Percentiles rank a stretch among this genome's conserved stretches.
Conservation (phyloP, 2,888 invertebrate species). For the Phrixothrix hirtus region DNA sequence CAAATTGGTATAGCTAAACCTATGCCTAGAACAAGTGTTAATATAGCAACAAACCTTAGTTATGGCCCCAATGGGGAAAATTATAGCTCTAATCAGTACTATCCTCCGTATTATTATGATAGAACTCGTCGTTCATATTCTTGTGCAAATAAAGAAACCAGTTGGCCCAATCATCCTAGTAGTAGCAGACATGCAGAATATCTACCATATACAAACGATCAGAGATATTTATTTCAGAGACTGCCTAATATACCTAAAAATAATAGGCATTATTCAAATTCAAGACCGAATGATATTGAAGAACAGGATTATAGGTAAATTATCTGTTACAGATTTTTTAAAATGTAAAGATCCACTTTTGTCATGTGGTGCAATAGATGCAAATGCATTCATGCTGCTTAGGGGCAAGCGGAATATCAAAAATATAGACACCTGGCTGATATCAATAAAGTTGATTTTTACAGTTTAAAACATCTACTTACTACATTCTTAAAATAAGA, state of each 20-base stretch:
- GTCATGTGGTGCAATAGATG: no score
- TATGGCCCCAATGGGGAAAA: slow-evolving; percentile 10
- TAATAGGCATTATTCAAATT: slow-evolving; percentile 15
- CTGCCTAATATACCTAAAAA: slow-evolving; percentile 5
- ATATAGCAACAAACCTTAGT: slow-evolving; percentile 1
- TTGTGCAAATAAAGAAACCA: slow-evolving; percentile 11
- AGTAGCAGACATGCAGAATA: slow-evolving; percentile 14
- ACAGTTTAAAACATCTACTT: no score
- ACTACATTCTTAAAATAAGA: no score
- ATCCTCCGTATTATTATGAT: slow-evolving; percentile 11
- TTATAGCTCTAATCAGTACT: slow-evolving; percentile 14
- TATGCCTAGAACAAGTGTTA: slow-evolving; percentile 11
- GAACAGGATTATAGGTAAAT: slow-evolving; percentile 15
- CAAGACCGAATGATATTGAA: slow-evolving; percentile 9
- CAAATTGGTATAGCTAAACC: slow-evolving; percentile 23
- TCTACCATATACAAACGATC: slow-evolving; percentile 15
- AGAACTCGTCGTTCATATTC: slow-evolving; percentile 13
- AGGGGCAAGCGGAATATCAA: no score
- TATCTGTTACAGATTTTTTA: background rate
- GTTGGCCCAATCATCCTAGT: slow-evolving; percentile 14
- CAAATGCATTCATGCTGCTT: no score
- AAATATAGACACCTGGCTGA: no score
- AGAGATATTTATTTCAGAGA: slow-evolving; percentile 9
- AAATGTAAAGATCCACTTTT: no score
- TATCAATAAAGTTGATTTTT: no score